These are phyloP conservation scores for Tenthredo amoena DNA, from an alignment of 2,888 invertebrate species.

Conservation along the genomic window DNA sequence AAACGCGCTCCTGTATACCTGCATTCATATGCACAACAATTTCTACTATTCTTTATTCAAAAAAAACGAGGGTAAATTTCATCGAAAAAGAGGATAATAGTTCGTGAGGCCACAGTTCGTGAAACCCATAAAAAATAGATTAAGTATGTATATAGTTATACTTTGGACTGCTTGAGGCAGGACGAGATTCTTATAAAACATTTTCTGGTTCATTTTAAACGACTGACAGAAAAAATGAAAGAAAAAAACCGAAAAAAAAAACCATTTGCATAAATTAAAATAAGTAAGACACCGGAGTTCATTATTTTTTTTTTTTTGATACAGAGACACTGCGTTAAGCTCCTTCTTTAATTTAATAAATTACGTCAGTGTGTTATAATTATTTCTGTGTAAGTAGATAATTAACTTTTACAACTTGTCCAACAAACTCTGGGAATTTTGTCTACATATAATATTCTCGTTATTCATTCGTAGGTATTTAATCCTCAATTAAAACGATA, in stretches of 20 bases:
- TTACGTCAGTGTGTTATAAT: neutral
- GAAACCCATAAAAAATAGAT: neutral
- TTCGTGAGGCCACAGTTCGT: neutral
- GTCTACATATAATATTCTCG: neutral
- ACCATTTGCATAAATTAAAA: neutral
- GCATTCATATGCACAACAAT: neutral
- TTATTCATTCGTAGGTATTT: neutral
- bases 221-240: neutral
- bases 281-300: neutral
- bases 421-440: neutral
- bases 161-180: neutral
- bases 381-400: neutral
- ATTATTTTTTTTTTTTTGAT: neutral
- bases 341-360: neutral
- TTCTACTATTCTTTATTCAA: neutral
- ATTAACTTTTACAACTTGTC: neutral
- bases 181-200: neutral
- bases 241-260: neutral
- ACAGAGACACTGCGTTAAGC: too few species aligned
- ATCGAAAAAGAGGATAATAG: neutral
- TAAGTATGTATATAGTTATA: neutral
- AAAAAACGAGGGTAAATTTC: neutral
- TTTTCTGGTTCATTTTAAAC: neutral
- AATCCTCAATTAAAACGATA: neutral
- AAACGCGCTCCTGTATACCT: neutral